Base-by-base conservation (phyloP, 2,797 vertebrate genomes). In the Siniperca scherzeri region DNA sequence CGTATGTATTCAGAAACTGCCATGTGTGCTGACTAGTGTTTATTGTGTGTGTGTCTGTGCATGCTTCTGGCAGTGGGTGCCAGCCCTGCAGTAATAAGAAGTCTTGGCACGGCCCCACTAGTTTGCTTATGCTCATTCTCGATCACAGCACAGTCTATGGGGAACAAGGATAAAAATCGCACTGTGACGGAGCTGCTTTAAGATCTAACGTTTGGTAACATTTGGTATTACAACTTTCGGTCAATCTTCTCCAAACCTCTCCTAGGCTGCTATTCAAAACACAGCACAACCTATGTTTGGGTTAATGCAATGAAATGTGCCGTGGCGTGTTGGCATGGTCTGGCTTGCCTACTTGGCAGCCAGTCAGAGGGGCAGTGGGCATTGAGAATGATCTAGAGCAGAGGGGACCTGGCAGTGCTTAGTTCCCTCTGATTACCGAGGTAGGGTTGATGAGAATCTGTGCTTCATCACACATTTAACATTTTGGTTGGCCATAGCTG, bases 41-140 rank as follows among this genome's bases (percentile, higher is more conserved):
- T 80, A 68, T 56, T 81, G 67, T 81, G 60, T 70, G 57, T 57
- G 68, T 80, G 46, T 68, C 38, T 53, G 78, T 69, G 80, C 17
- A 17, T 81, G 65, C 57, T 69, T 78, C 80, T 91, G 86, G 85
- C 78, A 87, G 80, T 16, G 61, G 83, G 80, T 88, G 84, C 81
- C 77, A 81, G 82, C 77, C 87, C 80, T 79, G 84, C 85, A 90
- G 89, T 89, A 91, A 89, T 93, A 88, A 88, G 75, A 80, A 85
- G 87, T 89, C 82, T 89, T 94, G 93, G 92, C 94, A 92, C 80
- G 38, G 77, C 70, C 80, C 62, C 81, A 87, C 77, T 64, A 78
- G 87, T 90, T 89, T 85, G 84, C 87, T 89, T 89, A 85, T 81
- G 88, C 85, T 87, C 87, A 78, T 89, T 90, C 87, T 89, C 80